Conservation (phyloP, 2,888 invertebrate species). For the Xestia ashworthii region DNA sequence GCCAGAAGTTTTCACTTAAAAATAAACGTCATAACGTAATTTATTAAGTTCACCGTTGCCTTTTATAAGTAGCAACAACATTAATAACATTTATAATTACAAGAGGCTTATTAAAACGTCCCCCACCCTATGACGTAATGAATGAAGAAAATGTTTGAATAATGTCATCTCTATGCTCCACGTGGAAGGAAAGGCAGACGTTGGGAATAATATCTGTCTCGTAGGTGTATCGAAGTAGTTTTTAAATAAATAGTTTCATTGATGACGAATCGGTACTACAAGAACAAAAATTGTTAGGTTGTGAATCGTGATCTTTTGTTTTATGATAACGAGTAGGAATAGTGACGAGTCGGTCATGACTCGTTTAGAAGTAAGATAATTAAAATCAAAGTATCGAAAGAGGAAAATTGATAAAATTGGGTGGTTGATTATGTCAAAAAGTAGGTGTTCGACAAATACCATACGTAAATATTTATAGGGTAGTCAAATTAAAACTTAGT, state of each 20-base stretch:
- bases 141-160: conserved; percentile 46
- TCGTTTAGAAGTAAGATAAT: too few species aligned
- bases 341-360: too few species aligned
- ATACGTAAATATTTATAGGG: not conserved
- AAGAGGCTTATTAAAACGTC: conserved; percentile 44
- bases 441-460: not conserved
- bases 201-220: not conserved
- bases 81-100: conserved; percentile 56
- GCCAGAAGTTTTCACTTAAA: too few species aligned
- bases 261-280: too few species aligned
- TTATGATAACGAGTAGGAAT: too few species aligned
- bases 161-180: conserved; percentile 19
- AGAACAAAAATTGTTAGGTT: too few species aligned
- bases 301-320: too few species aligned
- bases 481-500: not conserved
- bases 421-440: not conserved
- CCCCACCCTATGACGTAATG: conserved; percentile 37
- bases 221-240: not conserved
- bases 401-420: too few species aligned
- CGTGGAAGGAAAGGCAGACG: not conserved
- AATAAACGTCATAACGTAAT: not conserved
- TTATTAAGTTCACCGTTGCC: not conserved
- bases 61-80: conserved; percentile 14
- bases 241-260: not conserved
- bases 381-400: not conserved